These are phyloP conservation scores for Cromileptes altivelis DNA, from an alignment of 2,113 vertebrate species.

Conservation along the genomic window DNA sequence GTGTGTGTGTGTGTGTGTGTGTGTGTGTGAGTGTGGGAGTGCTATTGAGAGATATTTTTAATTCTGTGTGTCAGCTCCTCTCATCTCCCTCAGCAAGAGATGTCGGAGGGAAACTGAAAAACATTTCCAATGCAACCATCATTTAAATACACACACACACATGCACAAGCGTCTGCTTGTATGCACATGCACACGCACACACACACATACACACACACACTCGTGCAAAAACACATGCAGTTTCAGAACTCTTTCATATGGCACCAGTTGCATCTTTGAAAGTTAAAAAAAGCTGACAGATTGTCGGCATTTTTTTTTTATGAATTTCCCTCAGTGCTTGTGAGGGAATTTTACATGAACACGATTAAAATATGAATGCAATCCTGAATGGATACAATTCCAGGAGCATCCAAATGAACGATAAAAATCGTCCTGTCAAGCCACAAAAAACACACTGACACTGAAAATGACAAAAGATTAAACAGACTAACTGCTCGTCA, in stretches of 20 bases:
- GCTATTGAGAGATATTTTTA: slow-evolving; percentile 84
- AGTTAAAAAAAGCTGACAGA: slow-evolving; percentile 49
- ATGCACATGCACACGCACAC: neutral
- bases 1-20: slow-evolving; percentile 65
- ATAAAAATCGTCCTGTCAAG: slow-evolving; percentile 19
- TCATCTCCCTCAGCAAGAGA: slow-evolving; percentile 78
- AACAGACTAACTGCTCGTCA: slow-evolving; percentile 2
- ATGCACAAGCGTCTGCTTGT: no score
- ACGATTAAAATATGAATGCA: slow-evolving; percentile 58
- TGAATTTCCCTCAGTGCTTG: slow-evolving; percentile 48
- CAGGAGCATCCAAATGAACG: slow-evolving; percentile 29
- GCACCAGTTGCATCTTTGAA: slow-evolving; percentile 62
- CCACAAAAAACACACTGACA: neutral
- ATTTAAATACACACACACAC: slow-evolving; percentile 53
- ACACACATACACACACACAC: neutral
- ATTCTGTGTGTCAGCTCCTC: slow-evolving; percentile 80
- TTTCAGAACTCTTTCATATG: slow-evolving; percentile 56
- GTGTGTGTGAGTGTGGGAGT: slow-evolving; percentile 72
- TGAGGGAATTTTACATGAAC: slow-evolving; percentile 60
- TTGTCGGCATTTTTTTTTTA: slow-evolving; percentile 39
- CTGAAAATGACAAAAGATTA: slow-evolving; percentile 28
- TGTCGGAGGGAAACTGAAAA: slow-evolving; percentile 72
- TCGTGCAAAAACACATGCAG: slow-evolving; percentile 36
- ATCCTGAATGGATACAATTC: slow-evolving; percentile 31
- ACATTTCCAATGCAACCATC: slow-evolving; percentile 68